Conservation (phyloP, 2,797 vertebrate genomes). For the Oceanodroma leucorhoa region DNA sequence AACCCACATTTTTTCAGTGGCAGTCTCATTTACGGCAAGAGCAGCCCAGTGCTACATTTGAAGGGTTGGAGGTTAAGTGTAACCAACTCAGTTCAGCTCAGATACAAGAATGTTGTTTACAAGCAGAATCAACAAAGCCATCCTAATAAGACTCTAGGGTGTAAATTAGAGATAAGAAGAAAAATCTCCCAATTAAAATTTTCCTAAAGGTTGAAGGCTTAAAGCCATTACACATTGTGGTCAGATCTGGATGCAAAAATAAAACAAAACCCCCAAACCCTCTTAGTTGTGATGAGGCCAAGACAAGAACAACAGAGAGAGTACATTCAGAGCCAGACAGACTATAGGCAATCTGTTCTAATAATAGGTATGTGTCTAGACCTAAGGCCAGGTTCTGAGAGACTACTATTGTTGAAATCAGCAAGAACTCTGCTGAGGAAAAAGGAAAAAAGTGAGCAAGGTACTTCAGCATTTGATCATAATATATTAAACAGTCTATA, state of each 20-base stretch:
- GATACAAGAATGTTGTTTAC: slow-evolving; percentile 37
- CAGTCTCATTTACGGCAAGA: not conserved
- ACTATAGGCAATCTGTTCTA: not conserved
- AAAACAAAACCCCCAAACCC: not conserved
- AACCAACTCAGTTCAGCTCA: slow-evolving; percentile 34
- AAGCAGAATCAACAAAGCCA: slow-evolving; percentile 61
- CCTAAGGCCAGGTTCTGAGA: not conserved
- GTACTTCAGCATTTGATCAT: not conserved
- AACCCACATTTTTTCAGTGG: not conserved
- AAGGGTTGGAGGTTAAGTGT: slow-evolving; percentile 49
- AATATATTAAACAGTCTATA: not conserved
- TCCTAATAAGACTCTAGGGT: slow-evolving; percentile 66
- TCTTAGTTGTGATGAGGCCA: not conserved
- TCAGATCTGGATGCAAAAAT: not conserved
- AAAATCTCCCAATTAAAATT: slow-evolving; percentile 71
- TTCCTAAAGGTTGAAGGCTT: slow-evolving; percentile 54
- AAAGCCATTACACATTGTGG: slow-evolving; percentile 25
- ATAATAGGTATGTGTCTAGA: slow-evolving; percentile 29
- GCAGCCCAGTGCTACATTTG: not conserved
- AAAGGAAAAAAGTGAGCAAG: not conserved
- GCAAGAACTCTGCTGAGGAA: not conserved
- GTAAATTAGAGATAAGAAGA: slow-evolving; percentile 61
- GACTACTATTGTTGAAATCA: not conserved
- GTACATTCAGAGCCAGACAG: not conserved
- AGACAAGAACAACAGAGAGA: not conserved